These are phyloP conservation scores for Colletes gigas DNA, from an alignment of 1,140 invertebrate species.

Conservation along the genomic window DNA sequence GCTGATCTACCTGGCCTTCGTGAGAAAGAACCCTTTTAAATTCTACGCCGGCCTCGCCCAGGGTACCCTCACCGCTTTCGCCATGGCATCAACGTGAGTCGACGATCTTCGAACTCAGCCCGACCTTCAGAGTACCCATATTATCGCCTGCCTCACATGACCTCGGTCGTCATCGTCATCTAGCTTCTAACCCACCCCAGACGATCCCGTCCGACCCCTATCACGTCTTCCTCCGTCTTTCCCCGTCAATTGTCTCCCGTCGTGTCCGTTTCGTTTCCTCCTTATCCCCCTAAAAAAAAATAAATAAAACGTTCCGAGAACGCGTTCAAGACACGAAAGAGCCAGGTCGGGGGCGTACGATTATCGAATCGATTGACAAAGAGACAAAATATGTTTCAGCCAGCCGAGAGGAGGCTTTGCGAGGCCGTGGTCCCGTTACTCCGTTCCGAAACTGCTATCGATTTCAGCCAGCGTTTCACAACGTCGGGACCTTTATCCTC, in stretches of 20 bases:
- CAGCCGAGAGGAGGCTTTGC: slow-evolving; percentile 79
- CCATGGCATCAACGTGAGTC: slow-evolving; percentile 95
- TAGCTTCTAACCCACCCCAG: not conserved
- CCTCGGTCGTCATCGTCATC: slow-evolving; percentile 71
- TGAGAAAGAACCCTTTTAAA: slow-evolving; percentile 93
- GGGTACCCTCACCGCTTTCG: slow-evolving; percentile 94
- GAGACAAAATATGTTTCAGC: slow-evolving; percentile 78
- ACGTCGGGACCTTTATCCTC: slow-evolving; percentile 49
- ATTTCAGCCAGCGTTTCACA: slow-evolving; percentile 69
- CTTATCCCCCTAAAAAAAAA: not conserved
- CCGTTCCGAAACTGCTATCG: slow-evolving; percentile 51
- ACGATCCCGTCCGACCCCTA: not conserved
- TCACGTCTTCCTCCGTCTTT: not conserved
- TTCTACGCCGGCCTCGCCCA: slow-evolving; percentile 92
- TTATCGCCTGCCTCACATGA: slow-evolving; percentile 77
- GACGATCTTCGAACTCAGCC: slow-evolving; percentile 75
- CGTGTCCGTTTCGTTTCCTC: not conserved
- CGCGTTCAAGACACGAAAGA: slow-evolving; percentile 47
- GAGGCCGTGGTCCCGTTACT: slow-evolving; percentile 75
- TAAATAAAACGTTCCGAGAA: slow-evolving; percentile 14
- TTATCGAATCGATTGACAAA: slow-evolving; percentile 69
- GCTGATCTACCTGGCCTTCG: slow-evolving; percentile 90
- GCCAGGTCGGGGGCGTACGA: slow-evolving; percentile 33
- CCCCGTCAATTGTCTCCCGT: not conserved
- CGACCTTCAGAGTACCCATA: slow-evolving; percentile 71